phyloP scores from a whole-genome alignment of 2,888 invertebrate species.

The Leptura quadrifasciata region DNA sequence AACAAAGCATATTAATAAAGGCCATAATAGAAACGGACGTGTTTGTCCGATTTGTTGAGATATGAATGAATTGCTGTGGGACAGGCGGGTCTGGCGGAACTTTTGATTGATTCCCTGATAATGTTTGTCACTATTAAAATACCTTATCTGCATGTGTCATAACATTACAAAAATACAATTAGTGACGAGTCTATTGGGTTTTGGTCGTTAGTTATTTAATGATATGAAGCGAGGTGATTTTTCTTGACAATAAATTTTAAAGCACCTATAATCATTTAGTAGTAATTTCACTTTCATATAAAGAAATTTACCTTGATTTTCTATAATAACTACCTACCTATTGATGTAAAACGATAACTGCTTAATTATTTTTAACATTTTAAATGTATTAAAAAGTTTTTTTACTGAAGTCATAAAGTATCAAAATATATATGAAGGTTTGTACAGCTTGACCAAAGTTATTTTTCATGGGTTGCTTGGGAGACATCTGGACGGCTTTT shows the following conservation, averaged over 20 bases:
- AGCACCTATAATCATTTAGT: slow-evolving; percentile 5
- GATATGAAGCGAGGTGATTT: slow-evolving; percentile 28
- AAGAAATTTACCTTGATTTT: no score
- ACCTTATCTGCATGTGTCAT: slow-evolving; percentile 61
- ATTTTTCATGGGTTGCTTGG: no score
- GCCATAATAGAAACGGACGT: slow-evolving; percentile 44
- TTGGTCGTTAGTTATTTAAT: slow-evolving; percentile 39
- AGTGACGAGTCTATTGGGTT: slow-evolving; percentile 52
- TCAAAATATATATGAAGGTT: no score
- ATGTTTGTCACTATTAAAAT: slow-evolving; percentile 63
- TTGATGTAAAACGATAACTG: no score
- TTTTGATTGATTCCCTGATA: slow-evolving; percentile 60
- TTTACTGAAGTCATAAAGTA: no score
- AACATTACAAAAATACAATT: slow-evolving; percentile 47
- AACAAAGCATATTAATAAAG: slow-evolving; percentile 51
- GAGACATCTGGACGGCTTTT: no score
- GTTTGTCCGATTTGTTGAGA: slow-evolving; percentile 53
- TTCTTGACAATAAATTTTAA: slow-evolving; percentile 8
- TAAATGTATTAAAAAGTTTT: no score
- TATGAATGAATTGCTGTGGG: slow-evolving; percentile 49
- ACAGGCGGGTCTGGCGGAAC: slow-evolving; percentile 36
- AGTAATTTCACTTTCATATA: not conserved
- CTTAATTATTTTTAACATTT: no score
- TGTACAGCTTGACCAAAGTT: no score
- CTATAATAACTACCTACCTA: no score